phyloP scores from a whole-genome alignment of 2,113 vertebrate genomes.

The Spilogale gracilis region DNA sequence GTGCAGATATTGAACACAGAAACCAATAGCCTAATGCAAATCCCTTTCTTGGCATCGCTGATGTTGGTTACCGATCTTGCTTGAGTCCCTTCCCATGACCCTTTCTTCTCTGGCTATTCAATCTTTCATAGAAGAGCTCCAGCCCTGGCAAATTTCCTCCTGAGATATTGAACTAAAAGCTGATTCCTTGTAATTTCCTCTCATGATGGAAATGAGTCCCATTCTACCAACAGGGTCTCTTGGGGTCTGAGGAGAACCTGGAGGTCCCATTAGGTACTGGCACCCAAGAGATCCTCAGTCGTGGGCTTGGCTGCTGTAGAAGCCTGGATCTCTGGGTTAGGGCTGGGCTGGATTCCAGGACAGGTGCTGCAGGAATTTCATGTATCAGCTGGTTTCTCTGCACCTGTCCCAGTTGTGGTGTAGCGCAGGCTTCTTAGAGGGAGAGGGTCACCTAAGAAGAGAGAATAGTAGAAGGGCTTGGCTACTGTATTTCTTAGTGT shows the following conservation, averaged over 20 bases:
- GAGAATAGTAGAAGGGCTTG: not conserved
- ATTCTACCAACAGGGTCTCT: not conserved
- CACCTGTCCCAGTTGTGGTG: not conserved
- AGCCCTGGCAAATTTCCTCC: not conserved
- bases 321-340: not conserved
- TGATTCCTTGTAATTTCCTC: not conserved
- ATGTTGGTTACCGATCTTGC: not conserved
- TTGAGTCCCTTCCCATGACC: not conserved
- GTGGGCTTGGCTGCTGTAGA: not conserved
- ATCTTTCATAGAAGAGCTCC: not conserved
- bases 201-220: not conserved
- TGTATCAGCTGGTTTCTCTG: not conserved
- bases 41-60: not conserved
- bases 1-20: not conserved
- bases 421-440: not conserved
- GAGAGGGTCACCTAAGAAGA: not conserved
- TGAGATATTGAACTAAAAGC: slow-evolving; percentile 33
- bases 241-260: not conserved
- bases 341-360: not conserved
- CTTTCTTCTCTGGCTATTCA: not conserved
- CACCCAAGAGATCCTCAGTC: not conserved
- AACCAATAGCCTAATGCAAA: not conserved
- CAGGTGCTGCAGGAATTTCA: not conserved
- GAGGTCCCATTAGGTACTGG: not conserved
- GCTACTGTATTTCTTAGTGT: not conserved